These are phyloP conservation scores for Aphodius granarius DNA, from an alignment of 2,888 invertebrate species.

Conservation along the genomic window DNA sequence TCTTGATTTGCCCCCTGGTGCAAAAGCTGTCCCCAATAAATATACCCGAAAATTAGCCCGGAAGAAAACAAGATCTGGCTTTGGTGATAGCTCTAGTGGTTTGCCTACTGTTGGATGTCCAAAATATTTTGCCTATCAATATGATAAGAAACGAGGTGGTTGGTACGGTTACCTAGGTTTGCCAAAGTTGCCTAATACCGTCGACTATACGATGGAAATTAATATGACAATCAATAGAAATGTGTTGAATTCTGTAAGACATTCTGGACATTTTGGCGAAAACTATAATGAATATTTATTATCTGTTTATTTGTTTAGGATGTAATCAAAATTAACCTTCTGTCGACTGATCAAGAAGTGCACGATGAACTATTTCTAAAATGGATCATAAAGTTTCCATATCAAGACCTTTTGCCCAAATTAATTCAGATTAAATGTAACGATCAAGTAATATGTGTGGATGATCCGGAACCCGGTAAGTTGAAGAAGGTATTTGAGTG, in stretches of 20 bases:
- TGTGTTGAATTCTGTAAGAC: background rate
- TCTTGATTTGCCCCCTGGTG: background rate
- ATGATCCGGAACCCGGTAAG: background rate
- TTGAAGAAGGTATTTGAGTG: no score
- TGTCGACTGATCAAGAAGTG: background rate
- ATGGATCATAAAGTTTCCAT: background rate
- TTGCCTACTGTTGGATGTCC: background rate
- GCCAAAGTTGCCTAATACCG: background rate
- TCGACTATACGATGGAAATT: background rate
- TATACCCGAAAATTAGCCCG: background rate
- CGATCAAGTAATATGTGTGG: constrained; percentile 33
- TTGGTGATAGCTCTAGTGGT: background rate
- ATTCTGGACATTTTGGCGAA: no score
- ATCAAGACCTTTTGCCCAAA: constrained; percentile 39
- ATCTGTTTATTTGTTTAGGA: background rate
- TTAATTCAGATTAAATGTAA: constrained; percentile 42
- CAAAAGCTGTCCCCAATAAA: background rate
- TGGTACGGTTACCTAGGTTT: background rate
- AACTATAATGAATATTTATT: no score
- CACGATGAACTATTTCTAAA: background rate
- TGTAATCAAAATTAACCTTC: background rate
- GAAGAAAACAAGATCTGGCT: background rate
- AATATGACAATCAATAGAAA: constrained; percentile 2
- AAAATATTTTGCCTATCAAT: background rate
- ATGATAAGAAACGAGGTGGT: background rate